Conservation (phyloP, 2,888 invertebrate species). For the Ethmia dodecea region DNA sequence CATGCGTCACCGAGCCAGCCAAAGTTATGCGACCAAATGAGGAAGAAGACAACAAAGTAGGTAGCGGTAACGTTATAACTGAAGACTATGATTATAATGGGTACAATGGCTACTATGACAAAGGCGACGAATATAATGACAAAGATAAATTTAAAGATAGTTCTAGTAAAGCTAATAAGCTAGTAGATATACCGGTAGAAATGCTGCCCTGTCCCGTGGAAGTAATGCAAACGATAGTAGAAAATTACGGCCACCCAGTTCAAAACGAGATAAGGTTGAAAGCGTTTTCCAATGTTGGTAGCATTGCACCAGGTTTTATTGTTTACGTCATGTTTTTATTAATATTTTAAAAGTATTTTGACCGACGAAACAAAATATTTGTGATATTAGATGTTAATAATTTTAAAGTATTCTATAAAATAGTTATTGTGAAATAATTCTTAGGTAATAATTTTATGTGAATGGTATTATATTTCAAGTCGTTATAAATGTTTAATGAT, state of each 20-base stretch:
- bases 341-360: conserved; percentile 17
- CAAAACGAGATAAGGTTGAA: conserved; percentile 69
- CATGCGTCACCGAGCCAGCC: conserved; percentile 79
- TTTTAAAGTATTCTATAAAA: not conserved
- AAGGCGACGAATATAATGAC: conserved; percentile 35
- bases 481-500: no score
- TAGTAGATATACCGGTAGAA: conserved; percentile 59
- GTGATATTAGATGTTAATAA: conserved; percentile 22
- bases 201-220: conserved; percentile 69
- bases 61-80: conserved; percentile 41
- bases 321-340: conserved; percentile 33
- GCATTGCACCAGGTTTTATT: conserved; percentile 37
- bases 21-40: conserved; percentile 46
- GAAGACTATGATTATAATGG: conserved; percentile 65
- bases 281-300: conserved; percentile 50
- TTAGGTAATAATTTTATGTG: no score
- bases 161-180: conserved; percentile 48
- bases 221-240: conserved; percentile 59
- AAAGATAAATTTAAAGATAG: conserved; percentile 8
- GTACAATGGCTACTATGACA: conserved; percentile 67
- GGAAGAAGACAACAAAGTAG: conserved; percentile 37
- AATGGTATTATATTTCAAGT: no score
- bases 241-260: conserved; percentile 62
- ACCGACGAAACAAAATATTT: conserved; percentile 15
- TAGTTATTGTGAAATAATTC: no score